phyloP scores from a whole-genome alignment of 1,140 invertebrate species.

The Trichomalopsis sarcophagae region DNA sequence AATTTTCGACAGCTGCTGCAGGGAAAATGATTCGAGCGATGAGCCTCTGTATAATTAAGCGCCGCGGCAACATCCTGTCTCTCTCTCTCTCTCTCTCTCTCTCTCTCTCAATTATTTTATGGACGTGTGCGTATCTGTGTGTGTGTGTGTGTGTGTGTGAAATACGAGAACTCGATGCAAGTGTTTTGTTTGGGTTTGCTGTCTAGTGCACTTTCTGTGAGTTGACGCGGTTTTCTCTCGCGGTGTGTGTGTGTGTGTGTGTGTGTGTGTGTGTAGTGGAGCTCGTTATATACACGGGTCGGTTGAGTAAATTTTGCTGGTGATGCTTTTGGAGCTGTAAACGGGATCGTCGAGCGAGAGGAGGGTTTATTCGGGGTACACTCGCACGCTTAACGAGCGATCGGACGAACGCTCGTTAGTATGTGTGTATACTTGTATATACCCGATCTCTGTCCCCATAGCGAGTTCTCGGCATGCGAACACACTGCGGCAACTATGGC shows the following conservation, averaged over 20 bases:
- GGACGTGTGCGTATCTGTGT: neutral
- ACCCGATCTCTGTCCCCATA: no score
- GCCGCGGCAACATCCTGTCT: neutral
- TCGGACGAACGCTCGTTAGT: constrained; percentile 64
- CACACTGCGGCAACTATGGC: no score
- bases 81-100: no score
- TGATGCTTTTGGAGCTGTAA: constrained; percentile 47
- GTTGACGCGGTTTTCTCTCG: constrained; percentile 24
- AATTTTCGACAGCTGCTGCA: neutral
- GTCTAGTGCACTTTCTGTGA: no score
- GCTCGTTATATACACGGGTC: constrained; percentile 63
- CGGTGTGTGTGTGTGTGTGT: no score
- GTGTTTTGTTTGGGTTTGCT: no score
- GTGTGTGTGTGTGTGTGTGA: neutral
- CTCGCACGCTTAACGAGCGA: constrained; percentile 64
- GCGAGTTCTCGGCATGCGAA: no score
- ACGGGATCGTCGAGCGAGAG: neutral
- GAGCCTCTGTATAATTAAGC: constrained; percentile 55
- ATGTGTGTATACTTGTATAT: constrained; percentile 34
- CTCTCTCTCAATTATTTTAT: neutral
- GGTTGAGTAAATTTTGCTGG: constrained; percentile 68
- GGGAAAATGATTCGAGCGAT: constrained; percentile 31
- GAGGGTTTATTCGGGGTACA: constrained; percentile 45
- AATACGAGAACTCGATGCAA: constrained; percentile 38
- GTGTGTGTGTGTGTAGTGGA: neutral